Evolutionary conservation across 2,888 invertebrate genomes (phyloP), one percentile per base, ranked within the genome.

Genomic region (Tanypteryx hageni): DNA sequence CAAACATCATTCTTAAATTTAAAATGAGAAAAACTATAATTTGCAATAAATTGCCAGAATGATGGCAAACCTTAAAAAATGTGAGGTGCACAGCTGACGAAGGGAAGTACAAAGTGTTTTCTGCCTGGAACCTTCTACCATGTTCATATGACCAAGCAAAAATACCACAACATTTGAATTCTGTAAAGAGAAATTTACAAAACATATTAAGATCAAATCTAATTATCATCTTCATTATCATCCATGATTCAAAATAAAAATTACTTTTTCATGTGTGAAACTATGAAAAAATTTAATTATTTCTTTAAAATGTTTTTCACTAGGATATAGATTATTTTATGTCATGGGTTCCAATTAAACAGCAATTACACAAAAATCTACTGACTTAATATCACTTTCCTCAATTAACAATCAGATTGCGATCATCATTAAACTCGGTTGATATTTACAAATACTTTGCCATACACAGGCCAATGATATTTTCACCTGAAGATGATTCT

Each of bases 131-230:
- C 94, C 94, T 92, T 94, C 94, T 58, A 96, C 95, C 89, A 95
- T 95, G 0, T 96, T 95, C 93, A 96, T 93, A 96, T 96, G 96
- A 93, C 95, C 94, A 84, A 96, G 94, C 92, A 96, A 94, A 93
- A 95, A 95, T 58, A 95, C 94, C 81, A 96, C 95, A n/a, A 96
- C 95, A 93, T 96, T 95, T 0, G 95, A 95, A 94, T 96, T 94
- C 93, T 95, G 94, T 59, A 95, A 93, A 58, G 44, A 89, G 8
- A 61, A 86, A 86, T 14, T 11, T n/a, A 94, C 56, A 13, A 94
- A 93, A 22, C 92, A 93, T 57, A n/a, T 59, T 31, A 44, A 11
- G 64, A 56, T 31, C 9, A 61, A 8, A 31, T 56, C 8, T 27
- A 92, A 58, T 59, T 57, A 44, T 44, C 8, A 91, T 76, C 10